Evolutionary conservation across 2,888 invertebrate genomes (phyloP), one percentile per base, ranked within the genome.

Genomic region (Drosophila algonquin): DNA sequence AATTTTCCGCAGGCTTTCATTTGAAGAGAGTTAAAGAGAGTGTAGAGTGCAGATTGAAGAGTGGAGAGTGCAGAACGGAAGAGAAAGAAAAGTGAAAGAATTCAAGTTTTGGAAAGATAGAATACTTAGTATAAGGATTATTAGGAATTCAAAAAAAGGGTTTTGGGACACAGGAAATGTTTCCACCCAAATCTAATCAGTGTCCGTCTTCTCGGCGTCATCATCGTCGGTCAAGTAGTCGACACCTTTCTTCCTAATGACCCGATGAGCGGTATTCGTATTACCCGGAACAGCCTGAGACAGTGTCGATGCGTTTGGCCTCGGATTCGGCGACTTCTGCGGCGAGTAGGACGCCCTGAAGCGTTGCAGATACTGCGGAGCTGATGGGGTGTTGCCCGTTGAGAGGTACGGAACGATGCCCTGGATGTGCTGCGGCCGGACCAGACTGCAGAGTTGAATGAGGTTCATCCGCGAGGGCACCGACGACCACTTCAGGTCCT

Each of bases 401-500:
- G 64, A 52, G n/a, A 79, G 70, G 9, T 60, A 72, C 10, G 46
- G 53, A 2, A 87, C 70, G 30, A 87, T 77, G 1, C 76, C 82
- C 4, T 59, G 63, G 1, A 87, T 85, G 14, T 77, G 61, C 12
- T 68, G 32, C 0, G 85, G 87, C 3, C 79, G 71, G 0, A 85
- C 48, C 6, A 87, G 54, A 16, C 87, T 85, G 55, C 80, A 85
- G 0, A 85, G 70, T 24, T 79, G 79, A 1, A 72, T 64, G 3
- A 85, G 76, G 63, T 87, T 82, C 6, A 79, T 69, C 0, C 79
- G 82, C 32, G 53, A 69, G 1, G 85, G 82, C 9, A 57, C 6
- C 2, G 85, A 80, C 0, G 87, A 68, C 85, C 85, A 85, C 6
- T 65, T 51, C 0, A 85, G 53, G 1, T 50, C 45, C 0, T 12